Conservation (phyloP, 1,140 invertebrate species). For the Nephila pilipes region DNA sequence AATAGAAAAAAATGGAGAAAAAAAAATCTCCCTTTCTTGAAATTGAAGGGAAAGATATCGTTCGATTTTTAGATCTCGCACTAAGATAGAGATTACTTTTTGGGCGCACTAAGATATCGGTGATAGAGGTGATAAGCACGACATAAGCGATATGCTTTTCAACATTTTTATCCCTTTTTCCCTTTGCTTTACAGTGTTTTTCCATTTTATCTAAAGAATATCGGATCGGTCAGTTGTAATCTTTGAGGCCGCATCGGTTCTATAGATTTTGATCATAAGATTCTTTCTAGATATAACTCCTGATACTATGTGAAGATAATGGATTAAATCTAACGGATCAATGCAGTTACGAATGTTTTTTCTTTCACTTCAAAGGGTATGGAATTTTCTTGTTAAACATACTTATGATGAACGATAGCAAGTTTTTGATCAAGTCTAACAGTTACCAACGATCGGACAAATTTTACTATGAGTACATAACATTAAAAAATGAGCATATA, state of each 20-base stretch:
- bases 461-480: too few relatives aligned
- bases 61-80: constrained; percentile 54
- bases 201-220: background rate
- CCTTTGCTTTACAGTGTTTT: constrained; percentile 4
- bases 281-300: background rate
- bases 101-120: constrained; percentile 27
- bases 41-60: constrained; percentile 24
- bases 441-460: too few relatives aligned
- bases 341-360: too few relatives aligned
- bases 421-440: too few relatives aligned
- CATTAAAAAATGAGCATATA: too few relatives aligned
- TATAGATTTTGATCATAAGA: background rate
- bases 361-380: too few relatives aligned
- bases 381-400: too few relatives aligned
- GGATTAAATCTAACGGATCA: background rate
- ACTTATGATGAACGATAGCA: too few relatives aligned
- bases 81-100: constrained; percentile 43
- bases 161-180: background rate
- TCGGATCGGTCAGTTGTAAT: background rate
- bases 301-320: constrained; percentile 8
- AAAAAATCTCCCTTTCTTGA: background rate
- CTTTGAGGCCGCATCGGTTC: background rate
- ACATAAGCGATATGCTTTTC: constrained; percentile 33
- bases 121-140: constrained; percentile 32
- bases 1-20: background rate